phyloP scores from a whole-genome alignment of 2,888 invertebrate species.

The Xestia ashworthii region DNA sequence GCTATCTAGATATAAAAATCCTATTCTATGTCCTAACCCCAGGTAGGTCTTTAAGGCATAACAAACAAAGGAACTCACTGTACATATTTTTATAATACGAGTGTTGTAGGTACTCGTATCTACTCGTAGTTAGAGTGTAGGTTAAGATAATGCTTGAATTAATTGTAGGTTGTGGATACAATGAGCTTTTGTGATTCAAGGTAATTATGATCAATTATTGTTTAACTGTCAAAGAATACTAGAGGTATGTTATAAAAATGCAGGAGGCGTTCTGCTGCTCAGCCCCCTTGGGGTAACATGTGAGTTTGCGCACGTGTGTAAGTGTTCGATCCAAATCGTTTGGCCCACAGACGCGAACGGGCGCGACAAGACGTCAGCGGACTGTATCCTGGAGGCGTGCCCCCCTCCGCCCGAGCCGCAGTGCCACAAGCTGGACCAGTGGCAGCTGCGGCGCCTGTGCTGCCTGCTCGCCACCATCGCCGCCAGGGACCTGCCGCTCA shows the following conservation, averaged over 20 bases:
- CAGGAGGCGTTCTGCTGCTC: not conserved
- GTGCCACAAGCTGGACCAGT: conserved; percentile 92
- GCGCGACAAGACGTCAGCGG: conserved; percentile 80
- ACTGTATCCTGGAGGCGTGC: conserved; percentile 86
- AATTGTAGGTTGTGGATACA: not conserved
- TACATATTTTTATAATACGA: not conserved
- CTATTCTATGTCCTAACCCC: not conserved
- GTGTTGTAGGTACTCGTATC: not conserved
- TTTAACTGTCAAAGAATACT: not conserved
- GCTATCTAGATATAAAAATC: not conserved
- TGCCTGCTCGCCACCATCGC: conserved; percentile 94
- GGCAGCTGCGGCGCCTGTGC: conserved; percentile 92
- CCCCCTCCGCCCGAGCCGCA: conserved; percentile 93
- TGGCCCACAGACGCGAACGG: conserved; percentile 75
- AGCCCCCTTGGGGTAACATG: not conserved
- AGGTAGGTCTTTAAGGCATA: not conserved
- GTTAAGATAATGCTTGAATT: too few species aligned
- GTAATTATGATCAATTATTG: not conserved
- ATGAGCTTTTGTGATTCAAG: not conserved
- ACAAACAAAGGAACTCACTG: not conserved
- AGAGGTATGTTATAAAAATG: not conserved
- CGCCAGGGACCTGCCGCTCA: conserved; percentile 91
- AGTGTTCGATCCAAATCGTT: not conserved
- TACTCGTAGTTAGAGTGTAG: too few species aligned
- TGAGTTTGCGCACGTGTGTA: not conserved